phyloP scores from a whole-genome alignment of 2,888 invertebrate genomes.

The Boloria euphrosyne region DNA sequence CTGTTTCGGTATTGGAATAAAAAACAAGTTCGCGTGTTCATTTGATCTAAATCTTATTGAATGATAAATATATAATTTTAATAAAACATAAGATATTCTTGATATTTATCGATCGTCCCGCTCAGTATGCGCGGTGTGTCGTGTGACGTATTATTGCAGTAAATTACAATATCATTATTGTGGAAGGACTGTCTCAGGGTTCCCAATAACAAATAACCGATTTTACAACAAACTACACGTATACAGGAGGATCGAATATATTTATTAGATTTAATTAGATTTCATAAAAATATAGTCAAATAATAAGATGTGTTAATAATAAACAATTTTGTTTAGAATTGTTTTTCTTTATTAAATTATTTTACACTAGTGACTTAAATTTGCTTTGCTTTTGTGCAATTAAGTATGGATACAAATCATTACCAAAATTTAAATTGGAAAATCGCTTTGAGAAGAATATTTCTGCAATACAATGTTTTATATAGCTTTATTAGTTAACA shows the following conservation, averaged over 20 bases:
- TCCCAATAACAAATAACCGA: constrained; percentile 42
- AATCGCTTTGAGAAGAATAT: too few species aligned
- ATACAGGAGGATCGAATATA: constrained; percentile 44
- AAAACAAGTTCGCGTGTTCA: constrained; percentile 37
- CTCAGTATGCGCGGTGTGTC: constrained; percentile 28
- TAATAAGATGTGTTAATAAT: background rate
- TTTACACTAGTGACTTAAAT: too few species aligned
- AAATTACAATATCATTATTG: constrained; percentile 54
- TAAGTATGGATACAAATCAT: too few species aligned
- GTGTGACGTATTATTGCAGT: constrained; percentile 44
- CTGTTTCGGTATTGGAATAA: constrained; percentile 29
- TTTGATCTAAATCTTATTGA: constrained; percentile 40
- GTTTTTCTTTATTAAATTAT: too few species aligned
- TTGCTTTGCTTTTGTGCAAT: too few species aligned
- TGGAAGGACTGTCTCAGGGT: constrained; percentile 47
- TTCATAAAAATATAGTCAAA: background rate
- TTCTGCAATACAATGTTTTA: too few species aligned
- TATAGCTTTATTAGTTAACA: too few species aligned
- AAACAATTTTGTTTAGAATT: background rate
- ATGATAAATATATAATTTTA: constrained; percentile 36
- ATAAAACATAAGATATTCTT: constrained; percentile 37
- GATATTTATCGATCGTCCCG: constrained; percentile 34
- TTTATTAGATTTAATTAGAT: background rate
- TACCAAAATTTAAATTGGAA: too few species aligned
- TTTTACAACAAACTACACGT: constrained; percentile 31